Conservation (phyloP, 2,888 invertebrate genomes). For the Allolobophora icterica region DNA sequence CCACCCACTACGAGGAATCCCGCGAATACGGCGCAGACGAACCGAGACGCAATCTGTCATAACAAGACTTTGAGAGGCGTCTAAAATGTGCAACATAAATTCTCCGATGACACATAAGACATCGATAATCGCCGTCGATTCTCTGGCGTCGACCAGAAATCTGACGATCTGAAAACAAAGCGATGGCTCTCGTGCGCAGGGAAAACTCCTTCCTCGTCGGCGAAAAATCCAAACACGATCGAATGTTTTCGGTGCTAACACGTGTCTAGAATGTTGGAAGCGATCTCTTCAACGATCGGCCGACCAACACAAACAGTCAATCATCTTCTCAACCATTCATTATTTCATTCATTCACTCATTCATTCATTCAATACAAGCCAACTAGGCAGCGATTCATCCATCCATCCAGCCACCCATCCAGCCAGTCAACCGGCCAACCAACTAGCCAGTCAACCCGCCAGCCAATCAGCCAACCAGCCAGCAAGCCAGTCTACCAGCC, state of each 20-base stretch:
- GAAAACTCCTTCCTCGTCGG: not conserved
- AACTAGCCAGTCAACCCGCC: no score
- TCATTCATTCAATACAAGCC: no score
- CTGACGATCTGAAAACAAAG: not conserved
- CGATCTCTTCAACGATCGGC: not conserved
- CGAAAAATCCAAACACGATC: not conserved
- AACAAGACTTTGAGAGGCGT: not conserved
- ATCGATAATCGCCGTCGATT: not conserved
- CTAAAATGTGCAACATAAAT: not conserved
- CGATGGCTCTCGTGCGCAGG: no score
- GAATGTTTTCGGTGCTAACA: no score
- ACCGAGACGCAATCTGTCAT: not conserved
- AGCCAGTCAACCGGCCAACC: not conserved
- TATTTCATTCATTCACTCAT: no score
- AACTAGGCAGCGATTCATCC: no score
- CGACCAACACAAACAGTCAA: not conserved
- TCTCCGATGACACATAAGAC: not conserved
- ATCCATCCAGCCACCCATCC: not conserved
- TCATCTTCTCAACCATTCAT: no score
- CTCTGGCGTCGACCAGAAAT: not conserved
- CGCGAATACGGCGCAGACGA: not conserved
- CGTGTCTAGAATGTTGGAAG: not conserved
- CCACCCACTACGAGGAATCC: not conserved
- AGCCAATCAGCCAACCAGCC: no score
- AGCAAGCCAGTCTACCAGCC: no score